Conservation (phyloP, 2,888 invertebrate genomes). For the Dascillus cervinus region DNA sequence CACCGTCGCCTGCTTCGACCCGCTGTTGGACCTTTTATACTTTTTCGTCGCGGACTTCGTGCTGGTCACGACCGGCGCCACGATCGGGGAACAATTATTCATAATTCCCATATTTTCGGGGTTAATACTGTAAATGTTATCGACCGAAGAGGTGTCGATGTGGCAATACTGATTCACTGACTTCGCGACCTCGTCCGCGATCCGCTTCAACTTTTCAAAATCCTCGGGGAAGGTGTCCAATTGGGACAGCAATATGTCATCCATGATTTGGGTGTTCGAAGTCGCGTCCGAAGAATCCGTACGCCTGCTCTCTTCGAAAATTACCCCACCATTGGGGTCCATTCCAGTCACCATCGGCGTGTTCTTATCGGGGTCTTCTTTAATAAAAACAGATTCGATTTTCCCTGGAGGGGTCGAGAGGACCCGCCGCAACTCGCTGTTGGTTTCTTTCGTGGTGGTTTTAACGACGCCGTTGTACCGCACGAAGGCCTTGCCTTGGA, state of each 20-base stretch:
- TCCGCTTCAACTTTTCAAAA: conserved; percentile 76
- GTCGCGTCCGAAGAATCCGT: conserved; percentile 36
- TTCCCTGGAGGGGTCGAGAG: conserved; percentile 45
- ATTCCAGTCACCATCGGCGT: conserved; percentile 40
- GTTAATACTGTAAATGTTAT: conserved; percentile 47
- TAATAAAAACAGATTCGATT: conserved; percentile 39
- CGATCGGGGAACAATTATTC: conserved; percentile 39
- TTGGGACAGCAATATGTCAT: conserved; percentile 62
- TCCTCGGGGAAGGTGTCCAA: conserved; percentile 68
- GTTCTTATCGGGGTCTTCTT: conserved; percentile 34
- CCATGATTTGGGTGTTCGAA: conserved; percentile 52
- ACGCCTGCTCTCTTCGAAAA: conserved; percentile 38
- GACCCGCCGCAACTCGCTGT: conserved; percentile 50
- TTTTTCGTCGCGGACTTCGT: conserved; percentile 59
- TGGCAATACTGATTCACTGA: conserved; percentile 64
- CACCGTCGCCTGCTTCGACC: conserved; percentile 30
- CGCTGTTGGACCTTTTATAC: conserved; percentile 55
- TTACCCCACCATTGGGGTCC: conserved; percentile 37
- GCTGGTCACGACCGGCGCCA: conserved; percentile 54
- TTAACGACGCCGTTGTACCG: conserved; percentile 38
- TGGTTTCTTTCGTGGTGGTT: conserved; percentile 30
- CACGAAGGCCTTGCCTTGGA: conserved; percentile 65
- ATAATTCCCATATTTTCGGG: conserved; percentile 37
- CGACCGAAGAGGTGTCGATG: conserved; percentile 45
- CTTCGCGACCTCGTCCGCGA: conserved; percentile 75